Evolutionary conservation across 2,797 vertebrate genomes (phyloP), one percentile per base, ranked within the genome.

Genomic region (Macropus fuliginosus): DNA sequence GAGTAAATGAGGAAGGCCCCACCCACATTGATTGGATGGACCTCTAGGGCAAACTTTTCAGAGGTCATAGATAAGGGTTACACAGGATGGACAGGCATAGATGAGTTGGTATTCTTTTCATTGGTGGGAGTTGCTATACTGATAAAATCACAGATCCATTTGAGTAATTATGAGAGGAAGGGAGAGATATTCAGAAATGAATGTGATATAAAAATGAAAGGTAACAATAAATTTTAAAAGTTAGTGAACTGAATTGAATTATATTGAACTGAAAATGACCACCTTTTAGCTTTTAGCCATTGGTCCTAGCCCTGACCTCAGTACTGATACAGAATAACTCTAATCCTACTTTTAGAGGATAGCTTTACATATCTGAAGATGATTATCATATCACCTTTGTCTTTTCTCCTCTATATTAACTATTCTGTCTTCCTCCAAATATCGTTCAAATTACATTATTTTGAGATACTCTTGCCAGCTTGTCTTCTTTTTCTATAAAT

Each of bases 1-100:
- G 21, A 81, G 40, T 81, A 46, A 46, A 27, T 81, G n/a, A 81
- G 40, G 74, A 46, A 46, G 74, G 9, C 18, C 40, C 40, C 10
- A 2, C 21, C 21, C 0, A 2, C 0, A 3, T 0, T 66, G 31
- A 27, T 40, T 24, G 27, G 27, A 18, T 24, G n/a, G 50, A 11
- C n/a, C 13, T 46, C 29, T 56, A 11, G 21, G 4, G n/a, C 31
- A 21, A 21, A 46, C n/a, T 81, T 81, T 81, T 81, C 21, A 81
- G n/a, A 46, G 34, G 66, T 40, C 66, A 40, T 74, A 74, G 66
- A 21, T 21, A 24, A 62, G 16, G n/a, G 10, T 40, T 74, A 11
- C 66, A 74, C 18, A 40, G n/a, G 66, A 74, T 21, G 18, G n/a
- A 40, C 18, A 21, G 40, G 6, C n/a, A 81, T 81, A 46, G 40